A percentile compares a stretch with the other conserved stretches of the same genome.
These are phyloP conservation scores for Burhinus oedicnemus DNA, from an alignment of 2,113 vertebrate species.

Conservation along the genomic window DNA sequence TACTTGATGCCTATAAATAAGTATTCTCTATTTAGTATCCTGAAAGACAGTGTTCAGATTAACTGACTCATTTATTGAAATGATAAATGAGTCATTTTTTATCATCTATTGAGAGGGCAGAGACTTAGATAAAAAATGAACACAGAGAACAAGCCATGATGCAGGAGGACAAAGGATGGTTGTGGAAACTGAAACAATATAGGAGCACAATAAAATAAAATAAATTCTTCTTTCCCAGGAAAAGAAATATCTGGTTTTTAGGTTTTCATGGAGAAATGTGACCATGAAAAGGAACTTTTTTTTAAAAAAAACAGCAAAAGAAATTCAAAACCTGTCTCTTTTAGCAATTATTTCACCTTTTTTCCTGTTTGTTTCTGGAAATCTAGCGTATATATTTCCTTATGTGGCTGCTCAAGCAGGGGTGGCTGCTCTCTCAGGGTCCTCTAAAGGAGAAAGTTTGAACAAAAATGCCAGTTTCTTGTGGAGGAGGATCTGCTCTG, in stretches of 20 bases:
- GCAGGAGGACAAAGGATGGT: not conserved
- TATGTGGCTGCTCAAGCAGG: not conserved
- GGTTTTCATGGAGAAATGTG: not conserved
- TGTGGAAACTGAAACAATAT: not conserved
- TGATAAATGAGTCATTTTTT: not conserved
- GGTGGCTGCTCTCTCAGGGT: not conserved
- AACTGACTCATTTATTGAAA: not conserved
- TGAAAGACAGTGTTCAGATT: not conserved
- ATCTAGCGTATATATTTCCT: not conserved
- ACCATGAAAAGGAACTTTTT: not conserved
- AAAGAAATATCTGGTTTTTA: not conserved
- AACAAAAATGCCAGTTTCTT: not conserved
- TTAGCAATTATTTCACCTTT: not conserved
- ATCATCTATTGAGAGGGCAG: not conserved
- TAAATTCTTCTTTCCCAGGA: not conserved
- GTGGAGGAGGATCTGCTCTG: not conserved
- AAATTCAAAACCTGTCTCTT: not conserved
- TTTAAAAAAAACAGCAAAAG: too few species aligned
- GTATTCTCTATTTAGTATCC: not conserved
- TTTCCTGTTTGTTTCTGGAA: not conserved
- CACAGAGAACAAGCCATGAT: not conserved
- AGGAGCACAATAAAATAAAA: not conserved
- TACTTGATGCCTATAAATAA: not conserved
- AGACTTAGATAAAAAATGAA: not conserved
- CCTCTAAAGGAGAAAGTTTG: not conserved